Evolutionary conservation across 1,140 invertebrate species (phyloP).

Genomic region (Lordiphosa mommai): DNA sequence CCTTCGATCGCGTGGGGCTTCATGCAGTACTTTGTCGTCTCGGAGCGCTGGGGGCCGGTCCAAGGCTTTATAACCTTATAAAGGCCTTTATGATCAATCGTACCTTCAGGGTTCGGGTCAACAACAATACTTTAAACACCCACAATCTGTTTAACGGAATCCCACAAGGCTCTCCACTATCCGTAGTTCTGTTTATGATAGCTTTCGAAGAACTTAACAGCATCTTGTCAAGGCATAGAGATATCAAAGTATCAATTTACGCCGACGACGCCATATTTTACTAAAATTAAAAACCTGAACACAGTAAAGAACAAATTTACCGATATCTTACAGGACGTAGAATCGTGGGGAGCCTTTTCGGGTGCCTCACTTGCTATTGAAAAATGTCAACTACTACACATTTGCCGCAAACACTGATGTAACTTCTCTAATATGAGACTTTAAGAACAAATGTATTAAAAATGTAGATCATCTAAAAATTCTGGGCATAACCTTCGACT

Average conservation of each 20-base stretch:
- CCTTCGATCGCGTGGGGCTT: no score
- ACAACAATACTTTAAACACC: conserved; percentile 3
- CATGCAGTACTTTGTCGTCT: no score
- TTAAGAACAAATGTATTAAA: conserved; percentile 9
- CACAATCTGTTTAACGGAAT: conserved; percentile 17
- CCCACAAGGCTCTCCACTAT: conserved; percentile 26
- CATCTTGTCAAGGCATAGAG: conserved; percentile 8
- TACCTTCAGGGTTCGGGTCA: no score
- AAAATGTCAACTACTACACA: conserved; percentile 4
- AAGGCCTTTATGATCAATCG: no score
- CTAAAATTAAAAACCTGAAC: conserved; percentile 8
- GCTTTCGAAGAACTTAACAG: conserved; percentile 22
- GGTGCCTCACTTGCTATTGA: conserved; percentile 8
- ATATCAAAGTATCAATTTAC: conserved; percentile 18
- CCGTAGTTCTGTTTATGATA: conserved; percentile 26
- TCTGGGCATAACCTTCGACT: conserved; percentile 7
- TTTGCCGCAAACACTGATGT: neutral
- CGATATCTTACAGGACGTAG: neutral
- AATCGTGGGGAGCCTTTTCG: conserved; percentile 9
- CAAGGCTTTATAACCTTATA: no score
- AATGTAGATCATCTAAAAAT: no score
- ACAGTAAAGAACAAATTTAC: neutral
- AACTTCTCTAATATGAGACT: neutral
- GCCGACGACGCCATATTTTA: conserved; percentile 19
- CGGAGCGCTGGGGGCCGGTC: conserved; percentile 16